These are phyloP conservation scores for Eilema caniola DNA, from an alignment of 2,888 invertebrate species.

Conservation along the genomic window DNA sequence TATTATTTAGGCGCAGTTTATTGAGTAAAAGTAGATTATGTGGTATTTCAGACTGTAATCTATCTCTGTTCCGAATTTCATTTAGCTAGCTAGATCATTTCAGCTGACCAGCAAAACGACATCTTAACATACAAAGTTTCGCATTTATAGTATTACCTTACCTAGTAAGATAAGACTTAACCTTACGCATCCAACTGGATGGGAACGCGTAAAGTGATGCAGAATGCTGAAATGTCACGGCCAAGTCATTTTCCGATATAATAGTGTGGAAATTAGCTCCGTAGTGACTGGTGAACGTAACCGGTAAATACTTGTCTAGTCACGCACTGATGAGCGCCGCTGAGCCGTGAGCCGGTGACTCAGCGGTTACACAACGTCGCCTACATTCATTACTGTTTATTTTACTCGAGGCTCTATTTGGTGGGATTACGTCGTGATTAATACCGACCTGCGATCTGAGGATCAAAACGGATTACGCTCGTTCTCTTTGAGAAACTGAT, in stretches of 20 bases:
- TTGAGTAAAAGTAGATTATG: not conserved
- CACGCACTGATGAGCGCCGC: constrained; percentile 68
- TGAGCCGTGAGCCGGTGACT: constrained; percentile 57
- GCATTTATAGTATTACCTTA: not conserved
- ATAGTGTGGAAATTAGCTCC: constrained; percentile 57
- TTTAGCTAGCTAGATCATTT: not conserved
- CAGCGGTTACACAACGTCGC: constrained; percentile 72
- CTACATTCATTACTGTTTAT: constrained; percentile 63
- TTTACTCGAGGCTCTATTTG: constrained; percentile 67
- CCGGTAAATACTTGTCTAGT: constrained; percentile 67
- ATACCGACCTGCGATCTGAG: constrained; percentile 63
- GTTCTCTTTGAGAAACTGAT: constrained; percentile 63
- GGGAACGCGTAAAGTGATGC: constrained; percentile 31
- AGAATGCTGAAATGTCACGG: constrained; percentile 68
- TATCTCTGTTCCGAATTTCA: not conserved
- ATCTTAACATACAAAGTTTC: not conserved
- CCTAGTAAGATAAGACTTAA: not conserved
- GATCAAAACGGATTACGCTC: constrained; percentile 59
- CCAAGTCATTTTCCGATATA: constrained; percentile 62
- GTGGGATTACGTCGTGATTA: constrained; percentile 73
- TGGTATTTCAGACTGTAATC: not conserved
- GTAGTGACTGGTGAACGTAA: constrained; percentile 63
- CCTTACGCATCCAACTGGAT: not conserved
- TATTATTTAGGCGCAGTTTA: not conserved
- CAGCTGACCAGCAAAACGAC: not conserved